Percentiles rank a stretch among this genome's conserved stretches.
These are phyloP conservation scores for Lypha dubia DNA, from an alignment of 2,888 invertebrate species.

Conservation along the genomic window DNA sequence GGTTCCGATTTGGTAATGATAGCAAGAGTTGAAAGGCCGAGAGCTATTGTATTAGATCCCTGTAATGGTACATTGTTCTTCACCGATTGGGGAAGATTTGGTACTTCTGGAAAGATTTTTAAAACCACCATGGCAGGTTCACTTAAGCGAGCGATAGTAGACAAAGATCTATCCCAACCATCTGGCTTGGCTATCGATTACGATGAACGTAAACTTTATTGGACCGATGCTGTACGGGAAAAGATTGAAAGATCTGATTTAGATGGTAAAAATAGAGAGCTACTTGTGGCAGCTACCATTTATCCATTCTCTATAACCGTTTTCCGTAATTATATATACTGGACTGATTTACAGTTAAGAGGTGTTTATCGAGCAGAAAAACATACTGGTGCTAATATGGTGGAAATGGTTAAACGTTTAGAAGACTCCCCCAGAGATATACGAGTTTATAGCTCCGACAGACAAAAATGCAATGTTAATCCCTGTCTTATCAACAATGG, in stretches of 20 bases:
- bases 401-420: constrained; percentile 95
- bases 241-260: constrained; percentile 96
- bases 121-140: constrained; percentile 98
- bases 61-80: constrained; percentile 97
- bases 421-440: constrained; percentile 97
- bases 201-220: constrained; percentile 95
- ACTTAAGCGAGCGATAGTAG: constrained; percentile 93
- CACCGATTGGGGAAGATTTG: constrained; percentile 97
- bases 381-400: constrained; percentile 96
- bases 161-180: constrained; percentile 95
- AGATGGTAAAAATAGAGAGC: constrained; percentile 93
- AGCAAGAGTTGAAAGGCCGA: constrained; percentile 94
- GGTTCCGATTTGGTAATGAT: constrained; percentile 95
- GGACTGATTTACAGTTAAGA: constrained; percentile 96
- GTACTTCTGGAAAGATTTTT: constrained; percentile 96
- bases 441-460: constrained; percentile 90
- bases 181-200: constrained; percentile 98
- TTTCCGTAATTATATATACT: constrained; percentile 95
- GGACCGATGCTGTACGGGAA: constrained; percentile 98
- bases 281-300: constrained; percentile 94
- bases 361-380: constrained; percentile 99
- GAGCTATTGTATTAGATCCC: constrained; percentile 98
- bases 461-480: constrained; percentile 92
- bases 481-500: constrained; percentile 96
- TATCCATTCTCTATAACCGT: constrained; percentile 98